Base-by-base conservation (phyloP, 2,888 invertebrate genomes). In the Caprella mutica region DNA sequence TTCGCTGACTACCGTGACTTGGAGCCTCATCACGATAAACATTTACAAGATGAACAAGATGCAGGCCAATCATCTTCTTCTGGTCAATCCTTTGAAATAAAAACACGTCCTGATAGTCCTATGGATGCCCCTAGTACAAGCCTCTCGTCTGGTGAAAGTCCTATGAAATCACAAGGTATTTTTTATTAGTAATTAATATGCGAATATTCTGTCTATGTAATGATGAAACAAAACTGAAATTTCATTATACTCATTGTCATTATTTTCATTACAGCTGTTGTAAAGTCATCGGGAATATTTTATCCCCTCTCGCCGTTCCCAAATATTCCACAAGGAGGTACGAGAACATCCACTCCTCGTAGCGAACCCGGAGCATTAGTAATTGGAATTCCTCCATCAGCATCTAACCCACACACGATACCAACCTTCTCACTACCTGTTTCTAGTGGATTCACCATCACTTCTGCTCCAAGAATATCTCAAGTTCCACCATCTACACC, bases 201-300 rank as follows among this genome's bases (percentile, higher is more conserved):
- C n/a, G n/a, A n/a, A n/a, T n/a, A n/a, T n/a, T n/a, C n/a, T n/a
- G n/a, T n/a, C n/a, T n/a, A n/a, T n/a, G n/a, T n/a, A n/a, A n/a
- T n/a, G n/a, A n/a, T n/a, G n/a, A n/a, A n/a, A n/a, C n/a, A n/a
- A n/a, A n/a, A n/a, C n/a, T n/a, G n/a, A n/a, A n/a, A n/a, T n/a
- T n/a, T n/a, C n/a, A n/a, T n/a, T n/a, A n/a, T n/a, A n/a, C n/a
- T n/a, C n/a, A n/a, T n/a, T n/a, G n/a, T n/a, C n/a, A n/a, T n/a
- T n/a, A n/a, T n/a, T 59, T 50, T 58, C 29, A 56, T 58, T 51
- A 58, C 64, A 56, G 77, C 82, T 86, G 85, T 88, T 80, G 86
- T 90, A 78, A 89, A 88, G 83, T 86, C 89, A 75, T 82, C 86
- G 71, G 89, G 90, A 74, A 89, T 89, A 74, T 90, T 86, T 78